Conservation (phyloP, 2,113 vertebrate genomes). For the Poeciliopsis turrubarensis region DNA sequence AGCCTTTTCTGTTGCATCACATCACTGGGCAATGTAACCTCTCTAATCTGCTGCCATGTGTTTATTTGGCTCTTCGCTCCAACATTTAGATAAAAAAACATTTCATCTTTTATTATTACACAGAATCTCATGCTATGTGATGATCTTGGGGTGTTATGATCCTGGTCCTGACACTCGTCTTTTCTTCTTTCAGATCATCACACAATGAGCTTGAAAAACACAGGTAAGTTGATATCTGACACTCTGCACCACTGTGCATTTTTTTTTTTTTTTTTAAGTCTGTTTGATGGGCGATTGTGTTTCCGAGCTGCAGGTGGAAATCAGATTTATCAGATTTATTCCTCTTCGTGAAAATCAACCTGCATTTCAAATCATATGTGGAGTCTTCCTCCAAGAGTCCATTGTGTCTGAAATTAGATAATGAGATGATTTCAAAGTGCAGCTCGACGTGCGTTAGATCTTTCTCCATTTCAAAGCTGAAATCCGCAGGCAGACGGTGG, state of each 20-base stretch:
- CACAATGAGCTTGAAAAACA: slow-evolving; percentile 99
- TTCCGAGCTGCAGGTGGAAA: slow-evolving; percentile 22
- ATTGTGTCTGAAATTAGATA: slow-evolving; percentile 37
- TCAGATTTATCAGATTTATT: background rate
- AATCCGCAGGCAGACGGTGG: slow-evolving; percentile 49
- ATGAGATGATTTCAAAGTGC: slow-evolving; percentile 53
- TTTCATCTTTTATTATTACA: background rate
- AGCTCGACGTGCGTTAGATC: slow-evolving; percentile 40
- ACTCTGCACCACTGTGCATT: background rate
- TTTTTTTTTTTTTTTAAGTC: background rate
- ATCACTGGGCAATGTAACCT: background rate
- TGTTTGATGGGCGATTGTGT: background rate
- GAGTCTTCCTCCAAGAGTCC: slow-evolving; percentile 43
- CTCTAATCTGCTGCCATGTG: slow-evolving; percentile 29
- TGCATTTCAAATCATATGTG: slow-evolving; percentile 6
- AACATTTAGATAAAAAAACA: slow-evolving; percentile 1
- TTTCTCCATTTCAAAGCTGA: slow-evolving; percentile 46
- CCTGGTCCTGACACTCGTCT: slow-evolving; percentile 11
- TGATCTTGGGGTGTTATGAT: slow-evolving; percentile 8
- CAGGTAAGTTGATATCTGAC: slow-evolving; percentile 84
- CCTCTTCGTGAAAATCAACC: background rate
- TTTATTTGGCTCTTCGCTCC: slow-evolving; percentile 1
- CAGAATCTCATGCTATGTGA: background rate
- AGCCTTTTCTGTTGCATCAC: background rate
- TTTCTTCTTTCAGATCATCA: slow-evolving; percentile 87